Percentiles rank a stretch among this genome's conserved stretches.
phyloP scores from a whole-genome alignment of 1,140 invertebrate genomes.

The Lineus longissimus region DNA sequence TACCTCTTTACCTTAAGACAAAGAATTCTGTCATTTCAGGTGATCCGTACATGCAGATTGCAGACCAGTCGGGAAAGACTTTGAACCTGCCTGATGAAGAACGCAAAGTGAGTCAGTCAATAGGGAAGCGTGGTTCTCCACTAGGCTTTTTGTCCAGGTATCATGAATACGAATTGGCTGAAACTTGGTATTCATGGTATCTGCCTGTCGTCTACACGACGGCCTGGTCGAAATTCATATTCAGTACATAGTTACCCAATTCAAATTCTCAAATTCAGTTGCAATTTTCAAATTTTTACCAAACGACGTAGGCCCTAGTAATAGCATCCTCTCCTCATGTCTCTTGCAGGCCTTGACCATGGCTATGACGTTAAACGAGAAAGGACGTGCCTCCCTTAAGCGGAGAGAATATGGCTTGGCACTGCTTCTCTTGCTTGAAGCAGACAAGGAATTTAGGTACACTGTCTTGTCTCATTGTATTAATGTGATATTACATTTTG shows the following conservation, averaged over 20 bases:
- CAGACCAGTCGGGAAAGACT: conserved; percentile 72
- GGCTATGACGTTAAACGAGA: conserved; percentile 74
- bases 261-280: too few relatives aligned
- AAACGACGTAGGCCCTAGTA: too few relatives aligned
- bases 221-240: too few relatives aligned
- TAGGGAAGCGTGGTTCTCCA: too few relatives aligned
- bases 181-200: too few relatives aligned
- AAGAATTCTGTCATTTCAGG: conserved; percentile 15
- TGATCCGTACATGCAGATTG: conserved; percentile 59
- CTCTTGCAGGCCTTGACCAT: conserved; percentile 61
- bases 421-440: conserved; percentile 69
- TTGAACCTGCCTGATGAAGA: conserved; percentile 66
- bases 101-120: conserved; percentile 55
- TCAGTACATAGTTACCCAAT: too few relatives aligned
- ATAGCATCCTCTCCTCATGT: not conserved
- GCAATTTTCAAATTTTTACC: too few relatives aligned
- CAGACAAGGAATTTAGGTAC: conserved; percentile 70
- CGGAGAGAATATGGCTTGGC: conserved; percentile 65
- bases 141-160: too few relatives aligned
- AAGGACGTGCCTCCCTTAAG: conserved; percentile 66
- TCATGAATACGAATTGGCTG: too few relatives aligned
- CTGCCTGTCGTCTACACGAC: too few relatives aligned
- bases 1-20: too few relatives aligned
- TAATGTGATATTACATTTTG: not conserved
- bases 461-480: not conserved